Evolutionary conservation across 2,888 invertebrate species (phyloP).

Genomic region (Pachliopta kotzebuea): DNA sequence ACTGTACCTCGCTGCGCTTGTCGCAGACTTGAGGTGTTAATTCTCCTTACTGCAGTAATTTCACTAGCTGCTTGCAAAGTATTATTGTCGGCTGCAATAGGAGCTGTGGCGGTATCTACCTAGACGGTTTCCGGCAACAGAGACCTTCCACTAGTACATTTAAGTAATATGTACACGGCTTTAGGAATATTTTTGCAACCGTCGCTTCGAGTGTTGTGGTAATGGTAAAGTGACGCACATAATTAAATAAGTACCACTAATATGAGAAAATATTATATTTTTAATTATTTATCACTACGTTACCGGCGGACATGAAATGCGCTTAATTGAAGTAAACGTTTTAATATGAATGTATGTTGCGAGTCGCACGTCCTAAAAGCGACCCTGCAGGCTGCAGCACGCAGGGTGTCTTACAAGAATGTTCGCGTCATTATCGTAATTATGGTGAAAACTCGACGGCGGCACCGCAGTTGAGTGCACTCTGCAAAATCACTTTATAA

Average conservation of each 20-base stretch:
- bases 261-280: background rate
- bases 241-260: conserved; percentile 23
- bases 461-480: conserved; percentile 47
- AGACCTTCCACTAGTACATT: no score
- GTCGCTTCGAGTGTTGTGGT: background rate
- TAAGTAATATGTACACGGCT: no score
- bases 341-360: conserved; percentile 26
- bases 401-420: conserved; percentile 39
- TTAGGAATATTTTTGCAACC: background rate
- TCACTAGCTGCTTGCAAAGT: no score
- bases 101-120: no score
- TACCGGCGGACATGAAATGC: conserved; percentile 9
- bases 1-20: no score
- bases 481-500: conserved; percentile 65
- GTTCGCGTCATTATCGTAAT: conserved; percentile 47
- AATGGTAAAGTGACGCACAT: conserved; percentile 7
- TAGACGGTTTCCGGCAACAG: no score
- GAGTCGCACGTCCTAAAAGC: conserved; percentile 22
- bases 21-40: no score
- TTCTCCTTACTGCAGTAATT: no score
- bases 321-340: conserved; percentile 28
- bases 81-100: no score
- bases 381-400: conserved; percentile 31
- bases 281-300: conserved; percentile 26
- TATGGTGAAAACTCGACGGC: conserved; percentile 36